phyloP scores from a whole-genome alignment of 2,113 vertebrate species.

The Nanorana parkeri region DNA sequence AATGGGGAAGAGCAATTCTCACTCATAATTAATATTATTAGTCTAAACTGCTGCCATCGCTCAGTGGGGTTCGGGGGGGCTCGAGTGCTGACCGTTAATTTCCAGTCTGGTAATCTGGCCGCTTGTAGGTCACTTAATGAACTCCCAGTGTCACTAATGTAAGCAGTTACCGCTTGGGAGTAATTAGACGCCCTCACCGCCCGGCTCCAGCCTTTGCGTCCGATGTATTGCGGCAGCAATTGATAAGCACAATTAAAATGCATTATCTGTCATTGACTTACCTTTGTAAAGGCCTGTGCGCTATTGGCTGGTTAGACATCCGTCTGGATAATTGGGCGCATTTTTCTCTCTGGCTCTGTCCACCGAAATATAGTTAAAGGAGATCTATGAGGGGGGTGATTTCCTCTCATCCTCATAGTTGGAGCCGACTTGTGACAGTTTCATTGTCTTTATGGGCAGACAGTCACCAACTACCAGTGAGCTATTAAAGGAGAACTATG shows the following conservation, averaged over 20 bases:
- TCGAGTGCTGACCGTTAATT: background rate
- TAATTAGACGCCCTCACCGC: background rate
- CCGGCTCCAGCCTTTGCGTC: too few relatives aligned
- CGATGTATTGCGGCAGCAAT: background rate
- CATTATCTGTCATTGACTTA: background rate
- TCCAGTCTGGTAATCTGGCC: background rate
- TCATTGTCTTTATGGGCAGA: too few relatives aligned
- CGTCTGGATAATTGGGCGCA: background rate
- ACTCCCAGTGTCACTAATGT: slow-evolving; percentile 8
- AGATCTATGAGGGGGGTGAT: too few relatives aligned
- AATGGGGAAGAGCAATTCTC: slow-evolving; percentile 6
- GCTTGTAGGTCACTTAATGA: slow-evolving; percentile 10
- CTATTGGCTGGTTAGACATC: background rate
- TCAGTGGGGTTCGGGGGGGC: background rate
- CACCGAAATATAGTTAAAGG: background rate
- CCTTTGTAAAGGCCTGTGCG: background rate
- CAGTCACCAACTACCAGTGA: too few relatives aligned
- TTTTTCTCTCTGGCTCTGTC: background rate
- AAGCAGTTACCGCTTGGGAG: background rate
- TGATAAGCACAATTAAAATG: background rate
- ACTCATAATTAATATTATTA: slow-evolving; percentile 25
- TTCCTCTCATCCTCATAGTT: too few relatives aligned
- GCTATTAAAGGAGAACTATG: too few relatives aligned
- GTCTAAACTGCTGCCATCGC: background rate
- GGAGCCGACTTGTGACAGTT: too few relatives aligned